Base-by-base conservation (phyloP, 1,140 invertebrate species). In the Caenorhabditis remanei region DNA sequence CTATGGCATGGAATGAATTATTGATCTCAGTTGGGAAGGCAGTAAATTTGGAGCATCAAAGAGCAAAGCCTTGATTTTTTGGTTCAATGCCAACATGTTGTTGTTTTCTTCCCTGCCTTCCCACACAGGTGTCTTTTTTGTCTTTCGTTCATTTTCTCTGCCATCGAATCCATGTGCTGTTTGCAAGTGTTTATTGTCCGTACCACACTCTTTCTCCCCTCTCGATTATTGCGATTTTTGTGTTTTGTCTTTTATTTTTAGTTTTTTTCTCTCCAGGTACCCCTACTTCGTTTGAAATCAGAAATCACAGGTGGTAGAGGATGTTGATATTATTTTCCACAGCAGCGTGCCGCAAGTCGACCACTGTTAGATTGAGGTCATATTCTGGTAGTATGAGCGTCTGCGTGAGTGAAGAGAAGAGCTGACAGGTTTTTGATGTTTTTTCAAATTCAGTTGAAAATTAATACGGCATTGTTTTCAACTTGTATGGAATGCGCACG, bases 211-310 rank as follows among this genome's bases (percentile, higher is more conserved):
- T 58, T 58, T 58, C 11, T 4, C 19, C 55, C 11, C 32, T 32
- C 13, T 63, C 11, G 1, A 8, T 63, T 71, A 19, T 19, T 16
- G 7, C 65, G n/a, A 71, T 71, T 71, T 71, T 48, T 71, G 43
- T 71, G 65, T 46, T 71, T 71, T 46, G 41, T 71, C n/a, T 71
- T 71, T 48, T 48, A n/a, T 46, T 71, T 71, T 71, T 71, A 19
- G 19, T 21, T 61, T 61, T 61, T 61, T 61, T n/a, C 16, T 53
- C 50, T 63, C 61, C 65, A 32, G 32, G 32, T 32, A 71, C 7
- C 43, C 40, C 13, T 8, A 19, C 24, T 11, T 14, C 24, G 24
- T 71, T 21, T 16, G 19, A 71, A 14, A 46, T 71, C 43, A 71
- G 43, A 71, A 71, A 71, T 71, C 40, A 71, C 40, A 71, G 65